These are phyloP conservation scores for Eristalinus aeneus DNA, from an alignment of 2,888 invertebrate species.

Conservation along the genomic window DNA sequence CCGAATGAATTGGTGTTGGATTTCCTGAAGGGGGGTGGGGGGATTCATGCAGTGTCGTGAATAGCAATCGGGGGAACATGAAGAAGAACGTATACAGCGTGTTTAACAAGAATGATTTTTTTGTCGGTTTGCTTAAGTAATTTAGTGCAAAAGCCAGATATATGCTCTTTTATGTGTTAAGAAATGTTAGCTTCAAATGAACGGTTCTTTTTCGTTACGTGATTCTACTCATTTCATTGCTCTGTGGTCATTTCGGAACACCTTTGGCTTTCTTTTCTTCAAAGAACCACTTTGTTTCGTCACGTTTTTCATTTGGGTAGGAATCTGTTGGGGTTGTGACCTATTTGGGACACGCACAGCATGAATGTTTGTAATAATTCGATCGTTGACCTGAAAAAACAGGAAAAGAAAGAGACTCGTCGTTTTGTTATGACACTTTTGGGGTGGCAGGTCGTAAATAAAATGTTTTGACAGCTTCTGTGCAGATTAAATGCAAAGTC, in stretches of 20 bases:
- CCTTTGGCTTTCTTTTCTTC: not conserved
- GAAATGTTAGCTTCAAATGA: no score
- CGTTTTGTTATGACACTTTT: not conserved
- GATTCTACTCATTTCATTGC: no score
- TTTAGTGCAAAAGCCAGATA: no score
- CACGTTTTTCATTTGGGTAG: not conserved
- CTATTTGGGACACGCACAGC: not conserved
- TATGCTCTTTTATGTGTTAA: no score
- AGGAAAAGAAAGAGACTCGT: not conserved
- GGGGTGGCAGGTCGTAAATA: not conserved
- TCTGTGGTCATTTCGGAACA: not conserved
- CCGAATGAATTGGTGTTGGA: not conserved
- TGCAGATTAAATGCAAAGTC: not conserved
- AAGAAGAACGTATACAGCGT: not conserved
- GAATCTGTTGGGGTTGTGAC: not conserved
- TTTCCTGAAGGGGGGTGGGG: not conserved
- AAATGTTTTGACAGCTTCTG: not conserved
- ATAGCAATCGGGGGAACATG: slow-evolving; percentile 15
- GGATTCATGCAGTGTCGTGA: not conserved
- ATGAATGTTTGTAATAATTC: not conserved
- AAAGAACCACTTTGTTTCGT: not conserved
- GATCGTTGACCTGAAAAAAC: not conserved
- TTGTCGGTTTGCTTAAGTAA: not conserved
- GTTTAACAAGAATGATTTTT: slow-evolving; percentile 12
- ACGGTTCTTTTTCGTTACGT: no score